Evolutionary conservation across 2,113 vertebrate species (phyloP).

Genomic region (Gallinago media): DNA sequence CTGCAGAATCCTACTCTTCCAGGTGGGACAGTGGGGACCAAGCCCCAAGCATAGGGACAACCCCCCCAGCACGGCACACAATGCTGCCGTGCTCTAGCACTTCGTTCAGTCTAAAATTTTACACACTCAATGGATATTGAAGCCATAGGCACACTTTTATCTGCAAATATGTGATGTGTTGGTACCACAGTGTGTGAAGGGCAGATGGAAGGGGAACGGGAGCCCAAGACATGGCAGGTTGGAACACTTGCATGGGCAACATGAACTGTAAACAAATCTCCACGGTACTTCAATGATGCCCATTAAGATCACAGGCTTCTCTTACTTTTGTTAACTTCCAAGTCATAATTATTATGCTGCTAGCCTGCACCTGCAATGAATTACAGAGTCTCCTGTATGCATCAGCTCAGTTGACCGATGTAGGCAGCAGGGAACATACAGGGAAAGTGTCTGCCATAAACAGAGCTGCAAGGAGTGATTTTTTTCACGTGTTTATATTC

Average conservation of each 20-base stretch:
- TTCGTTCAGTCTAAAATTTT: not conserved
- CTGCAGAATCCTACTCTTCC: rapidly evolving
- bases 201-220: not conserved
- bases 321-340: not conserved
- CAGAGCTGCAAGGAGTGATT: not conserved
- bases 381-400: not conserved
- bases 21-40: rapidly evolving
- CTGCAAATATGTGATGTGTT: not conserved
- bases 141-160: not conserved
- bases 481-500: not conserved
- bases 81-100: rapidly evolving
- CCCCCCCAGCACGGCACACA: rapidly evolving
- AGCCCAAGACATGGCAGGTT: not conserved
- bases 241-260: not conserved
- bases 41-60: not conserved
- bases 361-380: not conserved
- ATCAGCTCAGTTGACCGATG: not conserved
- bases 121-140: not conserved
- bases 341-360: not conserved
- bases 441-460: not conserved
- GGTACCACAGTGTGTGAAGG: not conserved
- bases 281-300: not conserved
- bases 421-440: not conserved
- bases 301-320: rapidly evolving
- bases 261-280: not conserved